phyloP scores from a whole-genome alignment of 2,797 vertebrate genomes.

The Moxostoma hubbsi region DNA sequence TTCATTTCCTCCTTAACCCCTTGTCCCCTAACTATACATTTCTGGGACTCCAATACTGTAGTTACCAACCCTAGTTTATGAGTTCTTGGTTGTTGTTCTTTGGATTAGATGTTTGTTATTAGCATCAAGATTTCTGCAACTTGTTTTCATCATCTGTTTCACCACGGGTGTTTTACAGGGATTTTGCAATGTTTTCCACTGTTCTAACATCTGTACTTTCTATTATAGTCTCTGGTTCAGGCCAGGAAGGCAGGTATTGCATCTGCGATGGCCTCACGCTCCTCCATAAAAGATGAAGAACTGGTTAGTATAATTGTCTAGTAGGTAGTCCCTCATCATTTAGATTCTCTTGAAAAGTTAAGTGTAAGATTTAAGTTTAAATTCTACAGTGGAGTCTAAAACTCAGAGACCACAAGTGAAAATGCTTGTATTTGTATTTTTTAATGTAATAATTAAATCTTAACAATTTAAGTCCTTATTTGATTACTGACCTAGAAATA shows the following conservation, averaged over 20 bases:
- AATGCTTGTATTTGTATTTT: no score
- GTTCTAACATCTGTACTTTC: slow-evolving; percentile 29
- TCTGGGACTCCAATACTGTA: background rate
- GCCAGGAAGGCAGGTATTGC: slow-evolving; percentile 95
- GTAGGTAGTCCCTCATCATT: no score
- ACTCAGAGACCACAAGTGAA: no score
- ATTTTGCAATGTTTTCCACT: slow-evolving; percentile 37
- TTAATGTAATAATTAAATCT: no score
- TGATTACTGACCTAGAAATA: no score
- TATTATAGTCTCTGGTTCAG: slow-evolving; percentile 90
- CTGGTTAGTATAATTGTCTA: slow-evolving; percentile 82
- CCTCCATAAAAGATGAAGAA: slow-evolving; percentile 96
- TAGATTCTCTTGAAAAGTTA: no score
- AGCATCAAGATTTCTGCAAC: background rate
- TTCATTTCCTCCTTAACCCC: slow-evolving; percentile 35
- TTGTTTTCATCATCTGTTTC: slow-evolving; percentile 1
- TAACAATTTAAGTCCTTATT: no score
- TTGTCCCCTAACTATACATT: background rate
- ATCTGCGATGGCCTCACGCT: slow-evolving; percentile 94
- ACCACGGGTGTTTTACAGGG: slow-evolving; percentile 53
- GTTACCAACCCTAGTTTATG: slow-evolving; percentile 9
- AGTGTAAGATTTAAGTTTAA: no score
- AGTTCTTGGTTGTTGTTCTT: slow-evolving; percentile 13
- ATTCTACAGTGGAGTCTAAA: no score
- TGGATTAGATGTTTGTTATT: slow-evolving; percentile 2